A percentile compares a stretch with the other conserved stretches of the same genome.
These are phyloP conservation scores for Ophion ellenae DNA, from an alignment of 2,888 invertebrate species.

Conservation along the genomic window DNA sequence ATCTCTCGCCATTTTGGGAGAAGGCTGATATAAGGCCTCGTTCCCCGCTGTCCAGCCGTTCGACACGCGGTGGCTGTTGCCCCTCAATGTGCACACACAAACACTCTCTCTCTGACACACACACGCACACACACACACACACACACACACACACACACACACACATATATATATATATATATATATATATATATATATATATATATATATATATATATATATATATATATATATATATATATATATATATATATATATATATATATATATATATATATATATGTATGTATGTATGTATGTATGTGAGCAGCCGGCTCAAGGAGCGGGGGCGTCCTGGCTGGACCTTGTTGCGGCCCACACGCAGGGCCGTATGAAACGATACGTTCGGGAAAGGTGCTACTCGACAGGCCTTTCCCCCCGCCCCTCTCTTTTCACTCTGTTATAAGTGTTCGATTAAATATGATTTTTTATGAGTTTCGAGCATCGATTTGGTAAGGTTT, in stretches of 20 bases:
- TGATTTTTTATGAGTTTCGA: background rate
- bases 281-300: background rate
- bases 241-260: conserved; percentile 7
- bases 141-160: too few relatives aligned
- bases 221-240: conserved; percentile 1
- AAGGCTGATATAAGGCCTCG: conserved; percentile 78
- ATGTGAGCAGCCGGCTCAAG: conserved; percentile 47
- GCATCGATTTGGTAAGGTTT: background rate
- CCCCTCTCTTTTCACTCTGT: background rate
- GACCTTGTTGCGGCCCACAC: conserved; percentile 81
- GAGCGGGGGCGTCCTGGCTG: conserved; percentile 79
- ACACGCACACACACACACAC: too few relatives aligned
- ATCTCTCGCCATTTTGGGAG: conserved; percentile 77
- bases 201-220: conserved; percentile 3
- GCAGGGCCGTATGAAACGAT: conserved; percentile 74
- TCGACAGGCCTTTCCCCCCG: background rate
- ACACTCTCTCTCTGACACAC: too few relatives aligned
- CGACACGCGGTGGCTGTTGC: conserved; percentile 63
- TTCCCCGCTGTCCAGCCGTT: conserved; percentile 68
- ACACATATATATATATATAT: background rate
- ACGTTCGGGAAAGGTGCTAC: conserved; percentile 42
- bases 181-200: conserved; percentile 19
- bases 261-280: conserved; percentile 19
- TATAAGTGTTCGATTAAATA: background rate
- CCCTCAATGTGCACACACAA: conserved; percentile 18